Evolutionary conservation across 2,113 vertebrate species (phyloP).

Genomic region (Gymnarchus niloticus): DNA sequence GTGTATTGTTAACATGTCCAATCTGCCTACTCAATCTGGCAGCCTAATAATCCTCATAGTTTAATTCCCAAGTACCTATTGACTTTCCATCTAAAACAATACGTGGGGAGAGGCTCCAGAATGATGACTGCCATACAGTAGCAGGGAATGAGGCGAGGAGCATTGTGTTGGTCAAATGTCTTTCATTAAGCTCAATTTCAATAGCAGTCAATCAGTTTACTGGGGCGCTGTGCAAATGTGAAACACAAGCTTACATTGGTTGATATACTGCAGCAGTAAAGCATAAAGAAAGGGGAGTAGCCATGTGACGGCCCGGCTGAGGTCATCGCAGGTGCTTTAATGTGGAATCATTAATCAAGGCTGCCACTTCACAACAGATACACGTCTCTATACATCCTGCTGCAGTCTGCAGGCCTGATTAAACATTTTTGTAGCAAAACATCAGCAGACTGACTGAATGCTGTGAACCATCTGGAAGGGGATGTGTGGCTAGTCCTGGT

Average conservation of each 20-base stretch:
- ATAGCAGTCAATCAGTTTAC: background rate
- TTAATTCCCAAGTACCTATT: slow-evolving; percentile 2
- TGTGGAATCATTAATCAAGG: slow-evolving; percentile 64
- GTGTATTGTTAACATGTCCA: background rate
- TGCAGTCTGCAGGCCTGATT: slow-evolving; percentile 46
- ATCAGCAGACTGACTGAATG: slow-evolving; percentile 7
- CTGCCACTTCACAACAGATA: slow-evolving; percentile 58
- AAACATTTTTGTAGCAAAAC: slow-evolving; percentile 28
- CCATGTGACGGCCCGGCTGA: background rate
- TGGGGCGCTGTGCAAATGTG: background rate
- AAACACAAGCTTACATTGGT: background rate
- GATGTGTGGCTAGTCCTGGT: background rate
- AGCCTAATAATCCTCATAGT: background rate
- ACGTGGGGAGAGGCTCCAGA: background rate
- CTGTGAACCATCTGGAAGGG: slow-evolving; percentile 17
- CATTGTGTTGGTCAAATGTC: background rate
- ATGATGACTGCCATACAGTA: background rate
- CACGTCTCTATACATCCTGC: slow-evolving; percentile 47
- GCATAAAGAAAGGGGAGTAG: background rate
- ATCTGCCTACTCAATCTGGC: background rate
- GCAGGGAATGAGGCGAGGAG: background rate
- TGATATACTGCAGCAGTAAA: background rate
- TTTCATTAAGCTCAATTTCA: background rate
- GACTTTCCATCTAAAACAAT: background rate
- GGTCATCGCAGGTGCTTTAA: slow-evolving; percentile 27